A percentile compares a stretch with the other conserved stretches of the same genome.
Conservation (phyloP, 2,888 invertebrate genomes). For the Agrilus biguttatus region DNA sequence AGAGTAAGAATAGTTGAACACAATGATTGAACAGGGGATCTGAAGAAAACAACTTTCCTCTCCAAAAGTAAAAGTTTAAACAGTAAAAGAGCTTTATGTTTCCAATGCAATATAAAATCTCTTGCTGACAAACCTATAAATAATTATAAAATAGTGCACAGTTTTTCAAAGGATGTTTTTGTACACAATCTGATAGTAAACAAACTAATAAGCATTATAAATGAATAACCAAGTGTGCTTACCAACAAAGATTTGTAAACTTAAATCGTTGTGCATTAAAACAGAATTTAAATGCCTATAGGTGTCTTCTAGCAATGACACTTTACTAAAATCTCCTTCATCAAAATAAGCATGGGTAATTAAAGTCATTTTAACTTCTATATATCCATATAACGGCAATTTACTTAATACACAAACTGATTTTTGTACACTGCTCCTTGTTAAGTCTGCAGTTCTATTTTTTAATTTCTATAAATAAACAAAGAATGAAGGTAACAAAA, state of each 20-base stretch:
- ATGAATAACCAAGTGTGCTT: constrained; percentile 15
- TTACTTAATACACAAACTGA: constrained; percentile 90
- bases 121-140: constrained; percentile 66
- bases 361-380: constrained; percentile 87
- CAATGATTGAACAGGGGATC: constrained; percentile 81
- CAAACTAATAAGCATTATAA: neutral
- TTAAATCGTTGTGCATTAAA: constrained; percentile 44
- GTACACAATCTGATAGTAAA: neutral
- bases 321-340: constrained; percentile 84
- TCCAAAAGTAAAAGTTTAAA: constrained; percentile 88
- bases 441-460: constrained; percentile 87
- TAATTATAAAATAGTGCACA: neutral
- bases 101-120: constrained; percentile 70
- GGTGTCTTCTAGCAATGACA: constrained; percentile 78
- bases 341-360: constrained; percentile 97
- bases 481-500: constrained; percentile 1
- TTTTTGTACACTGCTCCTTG: constrained; percentile 94
- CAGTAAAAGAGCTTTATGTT: constrained; percentile 80
- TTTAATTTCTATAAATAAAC: constrained; percentile 64
- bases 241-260: constrained; percentile 57
- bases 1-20: constrained; percentile 78
- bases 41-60: constrained; percentile 78
- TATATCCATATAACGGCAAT: constrained; percentile 83
- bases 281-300: constrained; percentile 84
- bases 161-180: constrained; percentile 1